Conservation (phyloP, 2,888 invertebrate species). For the Ichneumon xanthorius region DNA sequence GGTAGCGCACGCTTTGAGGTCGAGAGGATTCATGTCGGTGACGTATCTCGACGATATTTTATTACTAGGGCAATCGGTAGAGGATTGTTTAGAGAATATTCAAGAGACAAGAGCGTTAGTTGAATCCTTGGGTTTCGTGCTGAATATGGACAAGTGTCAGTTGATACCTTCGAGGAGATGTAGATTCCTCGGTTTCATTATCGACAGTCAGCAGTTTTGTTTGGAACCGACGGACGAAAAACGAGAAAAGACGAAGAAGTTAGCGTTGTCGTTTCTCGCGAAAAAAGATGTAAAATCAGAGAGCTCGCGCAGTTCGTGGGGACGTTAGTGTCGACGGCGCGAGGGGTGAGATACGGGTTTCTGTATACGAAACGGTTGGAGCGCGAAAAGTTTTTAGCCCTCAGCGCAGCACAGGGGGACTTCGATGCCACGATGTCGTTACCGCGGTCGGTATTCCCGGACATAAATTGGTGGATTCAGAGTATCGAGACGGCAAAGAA, state of each 20-base stretch:
- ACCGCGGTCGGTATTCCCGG: background rate
- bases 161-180: constrained; percentile 44
- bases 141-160: constrained; percentile 58
- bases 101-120: constrained; percentile 31
- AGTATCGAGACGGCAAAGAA: constrained; percentile 32
- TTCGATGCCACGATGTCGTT: constrained; percentile 25
- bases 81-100: constrained; percentile 34
- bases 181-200: constrained; percentile 51
- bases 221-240: constrained; percentile 28
- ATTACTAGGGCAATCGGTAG: constrained; percentile 21
- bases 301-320: constrained; percentile 30
- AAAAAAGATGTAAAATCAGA: constrained; percentile 26
- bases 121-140: constrained; percentile 49
- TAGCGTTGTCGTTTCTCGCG: background rate
- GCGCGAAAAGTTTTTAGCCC: constrained; percentile 27
- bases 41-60: constrained; percentile 63
- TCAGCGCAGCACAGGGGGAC: background rate
- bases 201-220: constrained; percentile 38
- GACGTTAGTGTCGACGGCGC: constrained; percentile 27
- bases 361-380: constrained; percentile 37
- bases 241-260: constrained; percentile 4
- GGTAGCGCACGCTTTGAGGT: constrained; percentile 32
- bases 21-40: constrained; percentile 32
- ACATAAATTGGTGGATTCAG: constrained; percentile 35
- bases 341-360: constrained; percentile 25